A percentile compares a stretch with the other conserved stretches of the same genome.
Evolutionary conservation across 1,140 invertebrate species (phyloP).

Genomic region (Micrasema minimum): DNA sequence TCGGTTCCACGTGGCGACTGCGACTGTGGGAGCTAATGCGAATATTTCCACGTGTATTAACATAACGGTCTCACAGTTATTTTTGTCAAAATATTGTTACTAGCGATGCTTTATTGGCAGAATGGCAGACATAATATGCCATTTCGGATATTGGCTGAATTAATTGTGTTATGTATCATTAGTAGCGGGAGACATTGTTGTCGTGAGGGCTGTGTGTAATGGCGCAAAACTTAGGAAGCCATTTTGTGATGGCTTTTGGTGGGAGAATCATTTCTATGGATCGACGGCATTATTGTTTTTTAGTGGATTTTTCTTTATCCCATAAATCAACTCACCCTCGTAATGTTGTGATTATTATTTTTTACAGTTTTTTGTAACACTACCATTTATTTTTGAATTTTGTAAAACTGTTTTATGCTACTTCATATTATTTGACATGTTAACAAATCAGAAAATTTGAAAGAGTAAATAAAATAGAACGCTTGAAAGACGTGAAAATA

Average conservation of each 20-base stretch:
- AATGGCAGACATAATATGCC: slow-evolving; percentile 35
- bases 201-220: slow-evolving; percentile 41
- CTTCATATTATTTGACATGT: too few species aligned
- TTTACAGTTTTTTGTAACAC: too few species aligned
- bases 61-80: slow-evolving; percentile 49
- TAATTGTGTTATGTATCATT: slow-evolving; percentile 50
- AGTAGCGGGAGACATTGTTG: slow-evolving; percentile 37
- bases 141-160: slow-evolving; percentile 46
- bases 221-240: slow-evolving; percentile 45
- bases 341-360: too few species aligned
- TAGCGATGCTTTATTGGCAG: slow-evolving; percentile 46
- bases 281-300: slow-evolving; percentile 26
- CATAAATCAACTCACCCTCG: slow-evolving; percentile 19
- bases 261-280: slow-evolving; percentile 20
- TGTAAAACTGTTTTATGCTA: too few species aligned
- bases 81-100: slow-evolving; percentile 52
- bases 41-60: slow-evolving; percentile 50
- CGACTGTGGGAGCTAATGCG: slow-evolving; percentile 40
- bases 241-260: slow-evolving; percentile 27
- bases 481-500: too few species aligned
- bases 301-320: background rate
- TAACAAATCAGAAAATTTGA: too few species aligned
- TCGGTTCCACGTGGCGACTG: background rate
- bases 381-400: too few species aligned
- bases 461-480: too few species aligned